Evolutionary conservation across 2,888 invertebrate species (phyloP).

Genomic region (Xestia sexstrigata): DNA sequence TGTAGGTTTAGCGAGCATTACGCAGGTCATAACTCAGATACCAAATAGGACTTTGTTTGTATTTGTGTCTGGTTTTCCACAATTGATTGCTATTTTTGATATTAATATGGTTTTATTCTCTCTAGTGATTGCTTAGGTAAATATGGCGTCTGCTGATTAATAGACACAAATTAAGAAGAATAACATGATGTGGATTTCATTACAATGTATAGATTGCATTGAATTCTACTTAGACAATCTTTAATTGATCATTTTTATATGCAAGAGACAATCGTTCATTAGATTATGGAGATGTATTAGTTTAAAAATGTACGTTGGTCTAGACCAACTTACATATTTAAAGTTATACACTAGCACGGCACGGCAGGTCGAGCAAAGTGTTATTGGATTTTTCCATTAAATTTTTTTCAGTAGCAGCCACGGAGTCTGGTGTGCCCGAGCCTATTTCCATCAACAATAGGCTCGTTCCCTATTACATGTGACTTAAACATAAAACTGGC

Average conservation of each 20-base stretch:
- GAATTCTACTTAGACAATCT: not conserved
- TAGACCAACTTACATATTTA: too few species aligned
- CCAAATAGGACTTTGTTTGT: conserved; percentile 48
- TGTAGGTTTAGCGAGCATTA: conserved; percentile 37
- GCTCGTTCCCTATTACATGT: not conserved
- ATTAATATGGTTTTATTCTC: not conserved
- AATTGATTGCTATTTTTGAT: conserved; percentile 37
- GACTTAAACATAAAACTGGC: not conserved
- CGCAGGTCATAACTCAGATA: conserved; percentile 34
- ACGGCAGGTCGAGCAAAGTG: too few species aligned
- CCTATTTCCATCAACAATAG: too few species aligned
- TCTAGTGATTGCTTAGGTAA: not conserved
- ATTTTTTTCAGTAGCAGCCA: too few species aligned
- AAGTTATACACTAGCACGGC: too few species aligned
- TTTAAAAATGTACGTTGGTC: too few species aligned
- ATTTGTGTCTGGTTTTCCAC: conserved; percentile 31
- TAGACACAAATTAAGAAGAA: not conserved
- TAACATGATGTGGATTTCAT: not conserved
- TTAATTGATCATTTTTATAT: not conserved
- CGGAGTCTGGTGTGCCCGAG: too few species aligned
- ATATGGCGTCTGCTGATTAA: not conserved
- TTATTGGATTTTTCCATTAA: too few species aligned
- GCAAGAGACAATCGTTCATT: not conserved
- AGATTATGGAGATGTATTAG: too few species aligned
- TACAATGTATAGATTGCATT: not conserved